Conservation (phyloP, 2,888 invertebrate species). For the Neoscelio sp. region DNA sequence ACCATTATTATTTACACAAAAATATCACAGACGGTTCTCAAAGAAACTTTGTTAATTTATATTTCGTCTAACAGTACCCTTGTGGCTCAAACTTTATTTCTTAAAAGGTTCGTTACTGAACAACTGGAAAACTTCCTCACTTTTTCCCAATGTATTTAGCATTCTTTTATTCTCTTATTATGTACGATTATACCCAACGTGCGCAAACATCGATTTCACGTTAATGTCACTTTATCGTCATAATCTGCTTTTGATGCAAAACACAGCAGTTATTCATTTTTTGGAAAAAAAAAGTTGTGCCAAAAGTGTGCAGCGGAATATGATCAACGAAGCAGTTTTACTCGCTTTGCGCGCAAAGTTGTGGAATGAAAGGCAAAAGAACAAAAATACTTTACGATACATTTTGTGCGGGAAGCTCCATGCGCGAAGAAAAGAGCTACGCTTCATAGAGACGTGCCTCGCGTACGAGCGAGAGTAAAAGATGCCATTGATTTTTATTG, state of each 20-base stretch:
- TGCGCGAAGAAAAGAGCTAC: slow-evolving; percentile 34
- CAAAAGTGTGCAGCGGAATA: slow-evolving; percentile 12
- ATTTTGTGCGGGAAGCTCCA: slow-evolving; percentile 35
- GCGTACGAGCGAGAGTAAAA: slow-evolving; percentile 68
- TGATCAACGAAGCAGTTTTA: slow-evolving; percentile 29
- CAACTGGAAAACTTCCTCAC: slow-evolving; percentile 23
- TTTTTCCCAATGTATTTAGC: slow-evolving; percentile 35
- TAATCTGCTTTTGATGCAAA: slow-evolving; percentile 51
- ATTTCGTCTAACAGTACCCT: slow-evolving; percentile 10
- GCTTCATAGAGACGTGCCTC: slow-evolving; percentile 72
- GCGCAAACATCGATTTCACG: slow-evolving; percentile 42
- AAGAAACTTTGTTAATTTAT: slow-evolving; percentile 22
- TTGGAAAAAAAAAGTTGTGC: slow-evolving; percentile 29
- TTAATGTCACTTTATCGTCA: slow-evolving; percentile 42
- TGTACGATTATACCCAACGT: slow-evolving; percentile 30
- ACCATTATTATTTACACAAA: slow-evolving; percentile 6
- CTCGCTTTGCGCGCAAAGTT: slow-evolving; percentile 43
- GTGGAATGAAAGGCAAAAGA: slow-evolving; percentile 73
- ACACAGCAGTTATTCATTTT: slow-evolving; percentile 39
- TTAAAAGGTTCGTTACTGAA: slow-evolving; percentile 36
- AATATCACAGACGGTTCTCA: background rate
- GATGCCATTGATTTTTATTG: slow-evolving; percentile 68
- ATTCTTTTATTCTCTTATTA: slow-evolving; percentile 25
- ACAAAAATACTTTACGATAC: slow-evolving; percentile 57
- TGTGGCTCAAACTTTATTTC: slow-evolving; percentile 18